Base-by-base conservation (phyloP, 2,888 invertebrate species). In the Euphydryas editha region DNA sequence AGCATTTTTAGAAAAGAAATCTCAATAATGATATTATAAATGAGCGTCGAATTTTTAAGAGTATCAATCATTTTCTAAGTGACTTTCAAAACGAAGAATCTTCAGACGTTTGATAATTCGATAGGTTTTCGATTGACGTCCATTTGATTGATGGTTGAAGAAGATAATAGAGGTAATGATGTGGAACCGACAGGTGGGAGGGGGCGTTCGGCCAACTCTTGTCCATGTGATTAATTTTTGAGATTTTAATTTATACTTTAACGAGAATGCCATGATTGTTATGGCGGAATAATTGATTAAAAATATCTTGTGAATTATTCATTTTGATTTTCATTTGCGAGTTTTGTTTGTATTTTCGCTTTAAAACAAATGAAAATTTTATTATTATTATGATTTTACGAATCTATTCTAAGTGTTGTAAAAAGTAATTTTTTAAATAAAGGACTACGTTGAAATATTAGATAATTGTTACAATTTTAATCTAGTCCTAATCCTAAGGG, bases 31-130 rank as follows among this genome's bases (percentile, higher is more conserved):
- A 51, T 51, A 51, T 51, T 24, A 51, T 51, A 24, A 51, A 24
- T 24, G 24, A 51, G 49, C 24, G 49, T 24, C 1, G 49, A 51
- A 11, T 54, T n/a, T 36, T 54, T 54, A 24, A 54, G 49, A 11
- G 36, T 75, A 82, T 84, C 81, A 81, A 85, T 85, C 85, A 83
- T 78, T 78, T 78, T 54, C n/a, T 80, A 85, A 85, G 83, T 81
- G 80, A 79, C 80, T 81, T 68, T 65, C 70, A 75, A 75, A 75
- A 68, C 57, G 62, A 64, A 62, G 47, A 62, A 59, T 58, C 47
- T 58, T 65, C 64, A 68, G 75, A 73, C 72, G 65, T 67, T 70
- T 68, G 59, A 68, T 65, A 36, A 42, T 67, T 71, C 65, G 61
- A 62, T 49, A 36, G 56, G 13, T 46, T 54, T 44, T 1, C 59